Percentiles rank a stretch among this genome's conserved stretches.
These are phyloP conservation scores for Drosophila tsacasi DNA, from an alignment of 1,140 invertebrate species.

Conservation along the genomic window DNA sequence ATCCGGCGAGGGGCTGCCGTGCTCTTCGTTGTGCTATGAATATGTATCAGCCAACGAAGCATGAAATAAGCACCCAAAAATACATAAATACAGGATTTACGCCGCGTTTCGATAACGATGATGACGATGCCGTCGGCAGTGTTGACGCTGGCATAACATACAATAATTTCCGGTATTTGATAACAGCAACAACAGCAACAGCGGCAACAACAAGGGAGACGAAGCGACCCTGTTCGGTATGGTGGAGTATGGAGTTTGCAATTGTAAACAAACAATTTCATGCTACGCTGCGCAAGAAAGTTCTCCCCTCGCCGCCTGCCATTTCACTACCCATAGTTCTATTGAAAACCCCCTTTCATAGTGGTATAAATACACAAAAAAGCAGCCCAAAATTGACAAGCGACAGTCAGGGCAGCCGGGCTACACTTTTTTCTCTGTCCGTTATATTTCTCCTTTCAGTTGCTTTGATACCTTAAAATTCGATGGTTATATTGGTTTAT, in stretches of 20 bases:
- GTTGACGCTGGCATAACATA: constrained; percentile 61
- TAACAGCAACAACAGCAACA: constrained; percentile 50
- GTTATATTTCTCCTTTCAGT: neutral
- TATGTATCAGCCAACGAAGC: constrained; percentile 60
- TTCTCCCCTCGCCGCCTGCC: constrained; percentile 22
- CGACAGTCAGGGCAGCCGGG: constrained; percentile 59
- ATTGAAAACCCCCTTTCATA: constrained; percentile 28
- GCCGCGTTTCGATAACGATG: constrained; percentile 55
- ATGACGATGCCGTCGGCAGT: constrained; percentile 51
- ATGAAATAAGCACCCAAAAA: constrained; percentile 69
- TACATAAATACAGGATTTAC: constrained; percentile 77
- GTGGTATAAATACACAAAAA: constrained; percentile 25
- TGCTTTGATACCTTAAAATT: neutral
- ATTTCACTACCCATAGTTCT: constrained; percentile 20
- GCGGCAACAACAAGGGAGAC: constrained; percentile 11
- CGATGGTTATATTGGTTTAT: neutral
- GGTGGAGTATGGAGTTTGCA: constrained; percentile 51
- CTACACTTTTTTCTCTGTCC: constrained; percentile 26
- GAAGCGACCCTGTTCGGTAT: constrained; percentile 6
- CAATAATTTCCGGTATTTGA: constrained; percentile 81
- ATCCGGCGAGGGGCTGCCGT: neutral
- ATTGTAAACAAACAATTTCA: constrained; percentile 82
- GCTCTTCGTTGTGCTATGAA: constrained; percentile 13
- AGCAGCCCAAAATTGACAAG: constrained; percentile 64
- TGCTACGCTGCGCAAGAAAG: constrained; percentile 69